Base-by-base conservation (phyloP, 2,888 invertebrate genomes). In the Petrophora chlorosata region DNA sequence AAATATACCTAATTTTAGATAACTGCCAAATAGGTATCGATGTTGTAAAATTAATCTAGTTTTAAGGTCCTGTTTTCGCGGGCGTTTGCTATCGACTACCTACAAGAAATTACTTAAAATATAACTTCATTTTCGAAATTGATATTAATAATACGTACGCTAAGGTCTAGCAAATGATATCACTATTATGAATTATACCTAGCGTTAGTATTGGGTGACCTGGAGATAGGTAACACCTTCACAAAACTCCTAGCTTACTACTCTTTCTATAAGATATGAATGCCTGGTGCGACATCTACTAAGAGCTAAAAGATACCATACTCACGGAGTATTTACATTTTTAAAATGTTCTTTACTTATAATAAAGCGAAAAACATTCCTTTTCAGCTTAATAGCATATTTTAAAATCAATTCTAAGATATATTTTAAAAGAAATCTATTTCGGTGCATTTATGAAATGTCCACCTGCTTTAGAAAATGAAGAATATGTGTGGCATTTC, bases 11-110 rank as follows among this genome's bases (percentile, higher is more conserved):
- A 74, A 73, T 76, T 67, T 83, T 86, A 85, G 84, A 73, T 84
- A 78, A 89, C 88, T 89, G 89, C 87, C 88, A 88, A 88, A 89
- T 86, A 86, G 79, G 72, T 77, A 72, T 85, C 79, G 77, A 73
- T 88, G 85, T 87, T 84, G 79, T 85, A 82, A 80, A 79, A 78
- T 80, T 64, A 64, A 70, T 50, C 17, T 61, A 58, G 54, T 34
- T 41, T 5, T 58, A 58, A 61, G 58, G 28, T 17, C 48, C 50
- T 46, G 54, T 38, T 42, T 38, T 51, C 53, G 39, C 16, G 34
- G 39, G 32, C 8, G 9, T 50, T 53, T 47, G 42, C 52, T 40
- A 47, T 47, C 38, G 22, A 40, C 13, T 56, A 48, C 50, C 42
- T n/a, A n/a, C n/a, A 51, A 42, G 34, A 46, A 51, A 40, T 26